Evolutionary conservation across 1,140 invertebrate species (phyloP), one percentile per base, ranked within the genome.

Genomic region (Protaetia brevitarsis): DNA sequence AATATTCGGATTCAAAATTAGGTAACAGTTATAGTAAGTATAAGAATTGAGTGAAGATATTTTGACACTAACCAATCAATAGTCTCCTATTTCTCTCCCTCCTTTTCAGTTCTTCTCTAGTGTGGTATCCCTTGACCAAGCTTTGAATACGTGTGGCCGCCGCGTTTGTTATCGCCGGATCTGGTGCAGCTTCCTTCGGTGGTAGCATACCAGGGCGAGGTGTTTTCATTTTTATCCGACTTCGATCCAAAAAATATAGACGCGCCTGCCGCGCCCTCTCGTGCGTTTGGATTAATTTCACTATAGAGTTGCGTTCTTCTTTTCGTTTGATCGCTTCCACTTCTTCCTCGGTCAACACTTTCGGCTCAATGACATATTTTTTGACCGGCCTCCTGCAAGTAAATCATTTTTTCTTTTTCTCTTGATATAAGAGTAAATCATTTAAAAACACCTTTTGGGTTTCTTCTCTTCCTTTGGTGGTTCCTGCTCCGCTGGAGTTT

Each of bases 221-320:
- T 30, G 67, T 27, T 7, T 34, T 62, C 56, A 66, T 56, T 56
- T 74, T 62, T 16, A 64, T 45, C 58, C 0, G 64, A 34, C 59
- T 74, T 29, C 78, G 69, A 34, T 76, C 77, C 0, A 72, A 65
- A 57, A 75, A 77, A 59, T 81, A 82, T 3, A 81, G 70, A 21
- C 89, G 77, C 27, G 79, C 85, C 64, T 85, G 70, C 63, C 85
- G 78, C 0, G 79, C 82, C 64, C 84, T 77, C 71, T 87, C 85
- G 34, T 82, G 79, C 4, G 69, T 75, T 71, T 86, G 84, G 41
- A 86, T 81, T 8, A 89, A 66, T 1, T 64, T 70, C 11, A 82
- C 69, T 36, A 34, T 36, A 8, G 63, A 37, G 58, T 64, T 64
- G 51, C 66, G 64, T 28, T 62, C 58, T 5, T 68, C 59, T 21